These are phyloP conservation scores for Pagetopsis macropterus DNA, from an alignment of 2,797 vertebrate species.

Conservation along the genomic window DNA sequence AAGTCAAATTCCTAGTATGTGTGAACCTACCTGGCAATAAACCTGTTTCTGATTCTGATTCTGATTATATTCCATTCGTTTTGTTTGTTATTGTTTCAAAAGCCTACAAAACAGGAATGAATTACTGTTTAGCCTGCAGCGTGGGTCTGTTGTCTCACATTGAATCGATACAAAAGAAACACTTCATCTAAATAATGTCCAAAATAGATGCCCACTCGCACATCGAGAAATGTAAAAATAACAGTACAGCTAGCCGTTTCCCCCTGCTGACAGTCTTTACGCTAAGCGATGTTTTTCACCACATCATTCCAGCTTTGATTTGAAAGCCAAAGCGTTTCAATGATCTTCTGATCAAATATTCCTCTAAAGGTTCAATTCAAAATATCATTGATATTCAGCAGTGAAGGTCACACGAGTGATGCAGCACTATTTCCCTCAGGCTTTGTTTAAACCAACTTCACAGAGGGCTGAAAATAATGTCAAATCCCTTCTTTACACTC, in stretches of 20 bases:
- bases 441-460: conserved; percentile 27
- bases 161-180: background rate
- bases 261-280: background rate
- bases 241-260: background rate
- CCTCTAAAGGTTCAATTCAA: conserved; percentile 19
- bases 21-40: no score
- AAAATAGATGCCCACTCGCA: no score
- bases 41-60: no score
- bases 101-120: conserved; percentile 6
- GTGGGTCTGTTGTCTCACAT: background rate
- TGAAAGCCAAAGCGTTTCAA: conserved; percentile 1
- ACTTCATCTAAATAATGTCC: background rate
- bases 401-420: conserved; percentile 19
- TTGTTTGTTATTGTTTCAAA: conserved; percentile 13
- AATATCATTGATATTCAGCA: background rate
- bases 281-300: background rate
- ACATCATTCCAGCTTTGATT: background rate
- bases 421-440: background rate
- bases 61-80: conserved; percentile 6
- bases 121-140: background rate
- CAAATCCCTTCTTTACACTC: conserved; percentile 32
- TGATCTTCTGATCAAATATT: background rate
- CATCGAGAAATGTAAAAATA: background rate
- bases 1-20: no score
- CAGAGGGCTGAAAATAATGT: conserved; percentile 17